These are phyloP conservation scores for Dermochelys coriacea DNA, from an alignment of 2,797 vertebrate species.

Conservation along the genomic window DNA sequence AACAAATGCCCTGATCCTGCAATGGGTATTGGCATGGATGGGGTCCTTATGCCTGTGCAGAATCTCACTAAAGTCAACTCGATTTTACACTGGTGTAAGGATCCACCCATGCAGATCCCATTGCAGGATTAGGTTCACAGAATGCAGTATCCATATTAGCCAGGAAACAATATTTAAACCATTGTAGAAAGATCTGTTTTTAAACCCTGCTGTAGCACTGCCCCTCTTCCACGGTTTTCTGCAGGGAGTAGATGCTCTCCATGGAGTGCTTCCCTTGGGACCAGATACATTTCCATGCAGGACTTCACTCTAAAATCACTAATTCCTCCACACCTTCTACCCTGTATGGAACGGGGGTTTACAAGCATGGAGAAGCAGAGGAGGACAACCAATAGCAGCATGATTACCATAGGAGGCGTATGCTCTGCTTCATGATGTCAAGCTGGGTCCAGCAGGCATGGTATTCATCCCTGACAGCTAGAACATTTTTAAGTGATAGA, in stretches of 20 bases:
- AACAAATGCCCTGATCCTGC: background rate
- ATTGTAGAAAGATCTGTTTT: constrained; percentile 39
- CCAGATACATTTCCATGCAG: constrained; percentile 30
- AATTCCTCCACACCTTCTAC: background rate
- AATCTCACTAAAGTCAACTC: background rate
- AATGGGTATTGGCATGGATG: background rate
- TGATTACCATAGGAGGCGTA: background rate
- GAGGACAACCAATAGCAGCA: background rate
- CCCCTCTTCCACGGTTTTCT: background rate
- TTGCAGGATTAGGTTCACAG: background rate
- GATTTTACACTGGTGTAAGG: background rate
- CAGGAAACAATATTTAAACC: constrained; percentile 10
- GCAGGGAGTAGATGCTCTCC: background rate
- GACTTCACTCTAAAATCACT: background rate
- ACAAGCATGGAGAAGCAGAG: background rate
- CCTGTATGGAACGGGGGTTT: background rate
- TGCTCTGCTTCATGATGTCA: background rate
- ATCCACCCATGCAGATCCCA: background rate
- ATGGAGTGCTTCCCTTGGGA: background rate
- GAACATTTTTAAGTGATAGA: background rate
- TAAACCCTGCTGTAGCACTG: background rate
- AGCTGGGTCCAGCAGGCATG: background rate
- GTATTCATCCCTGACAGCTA: background rate
- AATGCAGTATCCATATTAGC: constrained; percentile 3
- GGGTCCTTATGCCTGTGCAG: background rate